Percentiles rank a stretch among this genome's conserved stretches.
Evolutionary conservation across 2,888 invertebrate species (phyloP).

Genomic region (Polyommatus iphigenia): DNA sequence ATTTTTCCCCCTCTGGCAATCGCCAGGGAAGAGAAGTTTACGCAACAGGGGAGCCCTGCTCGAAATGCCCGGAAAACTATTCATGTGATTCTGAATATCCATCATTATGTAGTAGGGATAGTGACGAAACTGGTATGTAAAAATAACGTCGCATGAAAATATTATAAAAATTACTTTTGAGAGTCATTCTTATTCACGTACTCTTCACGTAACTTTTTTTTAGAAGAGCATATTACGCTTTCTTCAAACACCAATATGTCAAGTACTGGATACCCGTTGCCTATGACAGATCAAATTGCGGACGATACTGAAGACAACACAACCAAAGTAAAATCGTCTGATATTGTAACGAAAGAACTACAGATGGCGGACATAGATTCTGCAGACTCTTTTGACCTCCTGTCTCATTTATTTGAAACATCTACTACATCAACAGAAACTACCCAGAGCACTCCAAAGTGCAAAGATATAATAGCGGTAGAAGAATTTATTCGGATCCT

Average conservation of each 20-base stretch:
- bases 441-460: constrained; percentile 47
- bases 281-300: neutral
- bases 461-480: constrained; percentile 58
- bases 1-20: constrained; percentile 68
- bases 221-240: neutral
- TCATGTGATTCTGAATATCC: constrained; percentile 53
- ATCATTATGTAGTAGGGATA: constrained; percentile 58
- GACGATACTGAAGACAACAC: neutral
- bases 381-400: constrained; percentile 55
- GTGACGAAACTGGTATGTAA: neutral
- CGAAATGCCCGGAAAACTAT: constrained; percentile 52
- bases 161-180: too few relatives aligned
- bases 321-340: neutral
- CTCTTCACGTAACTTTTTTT: neutral
- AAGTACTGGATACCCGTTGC: neutral
- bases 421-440: constrained; percentile 45
- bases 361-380: constrained; percentile 35
- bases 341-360: neutral
- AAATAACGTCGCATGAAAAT: too few relatives aligned
- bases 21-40: constrained; percentile 55
- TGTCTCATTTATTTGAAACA: constrained; percentile 57
- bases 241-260: neutral
- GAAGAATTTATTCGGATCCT: constrained; percentile 66
- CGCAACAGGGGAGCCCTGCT: constrained; percentile 56
- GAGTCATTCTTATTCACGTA: neutral